Conservation (phyloP, 2,113 vertebrate species). For the Chinchilla lanigera region DNA sequence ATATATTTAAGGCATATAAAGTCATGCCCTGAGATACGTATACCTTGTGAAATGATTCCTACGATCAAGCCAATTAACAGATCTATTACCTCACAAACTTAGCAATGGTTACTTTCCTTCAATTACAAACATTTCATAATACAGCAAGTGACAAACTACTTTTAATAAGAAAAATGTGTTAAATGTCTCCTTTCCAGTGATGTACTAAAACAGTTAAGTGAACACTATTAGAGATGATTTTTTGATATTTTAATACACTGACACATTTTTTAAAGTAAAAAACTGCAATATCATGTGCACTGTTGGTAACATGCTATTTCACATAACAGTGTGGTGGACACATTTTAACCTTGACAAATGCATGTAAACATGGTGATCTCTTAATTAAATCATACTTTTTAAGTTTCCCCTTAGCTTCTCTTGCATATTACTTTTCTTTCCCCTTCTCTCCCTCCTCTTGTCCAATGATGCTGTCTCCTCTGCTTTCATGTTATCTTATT, state of each 20-base stretch:
- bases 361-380: neutral
- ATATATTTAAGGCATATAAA: neutral
- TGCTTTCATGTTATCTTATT: neutral
- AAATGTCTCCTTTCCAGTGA: neutral
- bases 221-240: neutral
- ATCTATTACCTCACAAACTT: neutral
- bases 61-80: neutral
- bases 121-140: neutral
- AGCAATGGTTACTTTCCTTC: neutral
- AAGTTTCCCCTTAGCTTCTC: neutral
- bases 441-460: too few species aligned
- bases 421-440: neutral
- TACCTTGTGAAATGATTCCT: neutral
- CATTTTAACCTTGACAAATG: neutral
- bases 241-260: neutral
- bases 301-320: neutral
- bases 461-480: neutral
- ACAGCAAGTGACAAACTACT: neutral
- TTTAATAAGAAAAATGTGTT: neutral
- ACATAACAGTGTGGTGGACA: neutral
- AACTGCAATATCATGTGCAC: neutral
- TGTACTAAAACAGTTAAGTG: neutral
- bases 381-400: neutral
- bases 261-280: neutral
- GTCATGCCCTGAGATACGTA: neutral